Conservation (phyloP, 2,888 invertebrate genomes). For the Sepioteuthis lessoniana region DNA sequence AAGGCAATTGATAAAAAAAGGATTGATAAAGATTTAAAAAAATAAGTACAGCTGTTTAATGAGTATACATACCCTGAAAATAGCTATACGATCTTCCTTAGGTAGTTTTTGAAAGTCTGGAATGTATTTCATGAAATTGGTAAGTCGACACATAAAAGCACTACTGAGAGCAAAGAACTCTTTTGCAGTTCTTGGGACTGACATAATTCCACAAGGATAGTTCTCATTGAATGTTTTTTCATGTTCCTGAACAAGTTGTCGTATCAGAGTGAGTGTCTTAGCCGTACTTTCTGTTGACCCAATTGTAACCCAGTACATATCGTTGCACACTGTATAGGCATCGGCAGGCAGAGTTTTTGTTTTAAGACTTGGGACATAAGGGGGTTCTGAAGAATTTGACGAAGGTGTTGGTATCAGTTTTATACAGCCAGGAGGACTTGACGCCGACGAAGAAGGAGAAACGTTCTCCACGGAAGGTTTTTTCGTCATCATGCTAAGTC, state of each 20-base stretch:
- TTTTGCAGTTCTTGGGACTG: conserved; percentile 63
- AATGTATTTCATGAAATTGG: conserved; percentile 79
- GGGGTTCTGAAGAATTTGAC: conserved; percentile 49
- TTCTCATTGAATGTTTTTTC: conserved; percentile 53
- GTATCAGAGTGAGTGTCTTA: conserved; percentile 51
- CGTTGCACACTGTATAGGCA: conserved; percentile 21
- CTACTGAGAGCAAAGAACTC: conserved; percentile 71
- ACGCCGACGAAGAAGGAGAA: conserved; percentile 43
- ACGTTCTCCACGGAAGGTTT: neutral
- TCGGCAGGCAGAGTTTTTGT: neutral
- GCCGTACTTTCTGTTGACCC: conserved; percentile 48
- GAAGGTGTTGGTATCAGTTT: conserved; percentile 39
- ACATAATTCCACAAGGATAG: conserved; percentile 51
- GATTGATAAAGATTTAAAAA: neutral
- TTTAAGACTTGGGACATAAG: conserved; percentile 40
- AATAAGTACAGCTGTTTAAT: neutral
- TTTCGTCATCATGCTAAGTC: neutral
- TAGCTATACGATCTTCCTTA: conserved; percentile 91
- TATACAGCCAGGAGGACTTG: conserved; percentile 14
- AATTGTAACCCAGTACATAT: conserved; percentile 14
- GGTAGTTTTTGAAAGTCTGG: conserved; percentile 92
- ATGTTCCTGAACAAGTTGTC: conserved; percentile 37
- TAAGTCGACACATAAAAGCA: conserved; percentile 82
- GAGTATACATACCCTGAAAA: conserved; percentile 80
- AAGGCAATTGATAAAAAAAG: neutral